Conservation (phyloP, 2,113 vertebrate species). For the Pluvialis apricaria region DNA sequence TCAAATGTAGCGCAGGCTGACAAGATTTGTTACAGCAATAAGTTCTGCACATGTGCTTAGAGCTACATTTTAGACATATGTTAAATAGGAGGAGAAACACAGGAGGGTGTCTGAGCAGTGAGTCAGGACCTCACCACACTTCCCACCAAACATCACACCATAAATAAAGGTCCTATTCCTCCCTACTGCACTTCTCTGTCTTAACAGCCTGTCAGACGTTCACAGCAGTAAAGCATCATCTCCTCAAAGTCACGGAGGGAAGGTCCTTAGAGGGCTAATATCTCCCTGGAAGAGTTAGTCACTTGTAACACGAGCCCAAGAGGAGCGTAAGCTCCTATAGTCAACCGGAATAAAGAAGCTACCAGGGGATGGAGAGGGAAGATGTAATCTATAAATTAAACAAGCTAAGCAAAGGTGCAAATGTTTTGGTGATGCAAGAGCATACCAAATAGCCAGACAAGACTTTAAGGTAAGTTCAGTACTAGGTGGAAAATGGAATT, state of each 20-base stretch:
- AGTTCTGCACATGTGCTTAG: neutral
- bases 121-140: neutral
- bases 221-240: neutral
- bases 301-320: neutral
- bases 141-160: neutral
- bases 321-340: neutral
- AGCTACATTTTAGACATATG: neutral
- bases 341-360: neutral
- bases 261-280: neutral
- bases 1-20: neutral
- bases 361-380: too few relatives aligned
- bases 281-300: neutral
- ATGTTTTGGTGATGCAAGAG: neutral
- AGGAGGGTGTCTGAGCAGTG: neutral
- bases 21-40: neutral
- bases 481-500: neutral
- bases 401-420: neutral
- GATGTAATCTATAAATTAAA: neutral
- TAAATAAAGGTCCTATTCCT: neutral
- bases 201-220: neutral
- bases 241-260: neutral
- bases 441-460: neutral
- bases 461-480: neutral
- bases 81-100: neutral
- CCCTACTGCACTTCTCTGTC: neutral